Evolutionary conservation across 2,113 vertebrate species (phyloP).

Genomic region (Polypterus bichir): DNA sequence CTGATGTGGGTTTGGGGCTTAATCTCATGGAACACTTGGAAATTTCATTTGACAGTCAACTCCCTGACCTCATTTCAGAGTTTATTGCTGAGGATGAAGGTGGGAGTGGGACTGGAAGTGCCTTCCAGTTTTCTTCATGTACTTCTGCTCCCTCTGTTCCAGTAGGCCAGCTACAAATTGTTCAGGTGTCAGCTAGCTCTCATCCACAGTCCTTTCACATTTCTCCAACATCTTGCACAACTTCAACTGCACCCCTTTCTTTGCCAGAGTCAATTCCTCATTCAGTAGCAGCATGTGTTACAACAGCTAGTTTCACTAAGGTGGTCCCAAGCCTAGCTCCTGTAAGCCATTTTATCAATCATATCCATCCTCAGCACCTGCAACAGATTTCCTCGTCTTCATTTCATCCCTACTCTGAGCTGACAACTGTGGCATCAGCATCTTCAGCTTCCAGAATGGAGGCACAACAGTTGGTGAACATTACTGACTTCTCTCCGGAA

Average conservation of each 20-base stretch:
- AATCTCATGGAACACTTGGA: slow-evolving; percentile 42
- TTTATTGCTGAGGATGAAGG: slow-evolving; percentile 52
- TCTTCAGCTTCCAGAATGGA: neutral
- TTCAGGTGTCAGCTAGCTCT: neutral
- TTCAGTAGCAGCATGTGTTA: no score
- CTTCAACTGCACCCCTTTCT: neutral
- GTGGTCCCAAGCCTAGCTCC: slow-evolving; percentile 4
- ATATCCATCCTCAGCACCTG: slow-evolving; percentile 31
- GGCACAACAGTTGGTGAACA: slow-evolving; percentile 39
- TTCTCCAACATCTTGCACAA: neutral
- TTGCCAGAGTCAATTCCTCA: neutral
- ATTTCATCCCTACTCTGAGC: slow-evolving; percentile 30
- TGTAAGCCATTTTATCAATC: slow-evolving; percentile 39
- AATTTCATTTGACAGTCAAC: slow-evolving; percentile 66
- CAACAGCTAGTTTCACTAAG: neutral
- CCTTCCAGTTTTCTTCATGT: neutral
- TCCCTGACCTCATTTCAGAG: slow-evolving; percentile 76
- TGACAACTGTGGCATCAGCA: neutral
- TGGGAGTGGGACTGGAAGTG: no score
- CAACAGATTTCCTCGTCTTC: slow-evolving; percentile 36
- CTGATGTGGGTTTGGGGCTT: neutral
- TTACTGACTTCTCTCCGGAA: slow-evolving; percentile 82
- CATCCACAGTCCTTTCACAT: neutral
- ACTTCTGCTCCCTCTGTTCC: neutral
- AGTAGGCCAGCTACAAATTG: neutral